Conservation (phyloP, 2,113 vertebrate species). For the Varanus komodoensis region DNA sequence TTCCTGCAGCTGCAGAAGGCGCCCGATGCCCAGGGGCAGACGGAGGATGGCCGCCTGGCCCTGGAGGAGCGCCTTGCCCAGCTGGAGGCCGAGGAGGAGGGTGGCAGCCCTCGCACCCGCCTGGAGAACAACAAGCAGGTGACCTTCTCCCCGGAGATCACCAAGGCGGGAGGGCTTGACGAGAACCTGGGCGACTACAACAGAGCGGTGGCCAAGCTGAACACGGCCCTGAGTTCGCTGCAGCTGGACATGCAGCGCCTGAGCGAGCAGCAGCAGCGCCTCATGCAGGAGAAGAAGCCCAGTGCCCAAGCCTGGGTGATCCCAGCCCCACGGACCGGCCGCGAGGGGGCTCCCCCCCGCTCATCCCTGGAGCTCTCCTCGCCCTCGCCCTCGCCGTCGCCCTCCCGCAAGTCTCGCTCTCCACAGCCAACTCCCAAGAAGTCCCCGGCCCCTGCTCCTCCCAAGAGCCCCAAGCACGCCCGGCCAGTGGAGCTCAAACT, state of each 20-base stretch:
- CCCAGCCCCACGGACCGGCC: conserved; percentile 72
- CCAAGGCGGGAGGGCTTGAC: conserved; percentile 45
- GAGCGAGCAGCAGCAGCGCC: conserved; percentile 87
- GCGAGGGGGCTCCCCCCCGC: conserved; percentile 62
- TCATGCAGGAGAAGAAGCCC: conserved; percentile 81
- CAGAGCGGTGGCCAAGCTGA: conserved; percentile 89
- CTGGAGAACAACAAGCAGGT: conserved; percentile 69
- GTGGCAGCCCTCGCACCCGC: conserved; percentile 36
- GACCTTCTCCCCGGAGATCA: conserved; percentile 84
- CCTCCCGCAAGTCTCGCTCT: conserved; percentile 81
- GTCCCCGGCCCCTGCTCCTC: conserved; percentile 68
- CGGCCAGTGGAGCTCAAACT: conserved; percentile 80
- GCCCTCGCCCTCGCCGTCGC: conserved; percentile 81
- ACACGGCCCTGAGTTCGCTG: conserved; percentile 85
- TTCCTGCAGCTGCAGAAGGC: conserved; percentile 85
- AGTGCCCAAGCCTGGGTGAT: conserved; percentile 83
- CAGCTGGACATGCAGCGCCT: conserved; percentile 92
- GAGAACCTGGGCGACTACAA: conserved; percentile 89
- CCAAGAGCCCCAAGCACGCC: conserved; percentile 86
- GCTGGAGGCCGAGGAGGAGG: conserved; percentile 76
- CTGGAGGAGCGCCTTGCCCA: conserved; percentile 77
- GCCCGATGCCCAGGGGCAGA: conserved; percentile 40
- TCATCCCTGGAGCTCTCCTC: conserved; percentile 63
- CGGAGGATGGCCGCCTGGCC: conserved; percentile 23
- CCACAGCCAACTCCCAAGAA: conserved; percentile 74